phyloP scores from a whole-genome alignment of 2,888 invertebrate genomes.

The Archaeoteleia sp. region DNA sequence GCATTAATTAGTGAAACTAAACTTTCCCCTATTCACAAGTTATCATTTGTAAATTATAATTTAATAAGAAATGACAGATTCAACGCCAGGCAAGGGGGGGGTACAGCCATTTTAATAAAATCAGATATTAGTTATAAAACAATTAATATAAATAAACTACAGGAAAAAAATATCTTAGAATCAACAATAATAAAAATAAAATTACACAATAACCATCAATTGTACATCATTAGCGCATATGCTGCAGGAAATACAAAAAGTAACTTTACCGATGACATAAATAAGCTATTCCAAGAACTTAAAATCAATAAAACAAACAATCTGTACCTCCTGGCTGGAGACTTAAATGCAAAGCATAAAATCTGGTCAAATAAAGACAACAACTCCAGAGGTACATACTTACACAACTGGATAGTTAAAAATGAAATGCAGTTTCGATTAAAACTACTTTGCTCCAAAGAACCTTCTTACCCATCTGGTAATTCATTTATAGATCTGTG shows the following conservation, averaged over 20 bases:
- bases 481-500: conserved; percentile 13
- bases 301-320: conserved; percentile 12
- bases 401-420: conserved; percentile 9
- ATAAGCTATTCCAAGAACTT: neutral
- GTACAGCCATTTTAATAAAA: conserved; percentile 48
- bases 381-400: conserved; percentile 11
- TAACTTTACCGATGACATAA: conserved; percentile 13
- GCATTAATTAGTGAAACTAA: conserved; percentile 32
- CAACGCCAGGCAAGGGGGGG: conserved; percentile 30
- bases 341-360: conserved; percentile 14
- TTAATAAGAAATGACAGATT: conserved; percentile 28
- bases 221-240: conserved; percentile 12
- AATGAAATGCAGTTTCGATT: conserved; percentile 1
- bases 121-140: conserved; percentile 20
- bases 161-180: conserved; percentile 17
- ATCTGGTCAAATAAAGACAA: conserved; percentile 12
- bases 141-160: neutral
- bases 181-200: conserved; percentile 14
- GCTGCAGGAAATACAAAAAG: conserved; percentile 1
- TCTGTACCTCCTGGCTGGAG: conserved; percentile 17
- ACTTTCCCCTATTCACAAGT: conserved; percentile 8
- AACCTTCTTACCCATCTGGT: conserved; percentile 8
- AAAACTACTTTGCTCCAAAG: neutral
- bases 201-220: conserved; percentile 3
- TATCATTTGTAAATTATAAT: conserved; percentile 25